A percentile compares a stretch with the other conserved stretches of the same genome.
These are phyloP conservation scores for Lamprologus tigripictilis DNA, from an alignment of 2,113 vertebrate genomes.

Conservation along the genomic window DNA sequence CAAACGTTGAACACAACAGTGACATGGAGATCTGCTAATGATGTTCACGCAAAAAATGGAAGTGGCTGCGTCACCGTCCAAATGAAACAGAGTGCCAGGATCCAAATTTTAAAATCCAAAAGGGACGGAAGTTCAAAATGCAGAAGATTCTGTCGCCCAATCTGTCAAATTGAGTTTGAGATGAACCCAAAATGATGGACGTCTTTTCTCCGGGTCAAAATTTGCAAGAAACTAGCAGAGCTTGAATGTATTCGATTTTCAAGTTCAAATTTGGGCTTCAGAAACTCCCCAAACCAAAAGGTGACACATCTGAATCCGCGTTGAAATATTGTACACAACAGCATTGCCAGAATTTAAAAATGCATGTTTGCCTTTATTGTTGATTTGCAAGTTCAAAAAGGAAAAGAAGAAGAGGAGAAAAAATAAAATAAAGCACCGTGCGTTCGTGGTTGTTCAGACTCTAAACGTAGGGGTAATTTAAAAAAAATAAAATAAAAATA, in stretches of 20 bases:
- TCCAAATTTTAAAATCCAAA: slow-evolving; percentile 47
- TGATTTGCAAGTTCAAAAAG: not conserved
- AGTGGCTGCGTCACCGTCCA: slow-evolving; percentile 30
- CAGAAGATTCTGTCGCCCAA: not conserved
- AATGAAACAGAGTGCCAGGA: slow-evolving; percentile 39
- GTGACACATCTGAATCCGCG: not conserved
- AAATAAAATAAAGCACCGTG: not conserved
- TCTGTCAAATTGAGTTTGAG: not conserved
- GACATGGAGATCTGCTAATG: slow-evolving; percentile 43
- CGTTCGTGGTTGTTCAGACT: not conserved
- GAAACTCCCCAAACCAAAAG: not conserved
- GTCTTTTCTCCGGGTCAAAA: not conserved
- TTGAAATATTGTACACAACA: not conserved
- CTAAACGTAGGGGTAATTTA: not conserved
- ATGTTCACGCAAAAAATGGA: slow-evolving; percentile 31
- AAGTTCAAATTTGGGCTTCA: not conserved
- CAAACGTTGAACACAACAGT: slow-evolving; percentile 91
- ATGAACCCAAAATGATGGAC: not conserved
- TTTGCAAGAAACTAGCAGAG: not conserved
- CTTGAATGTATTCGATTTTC: not conserved
- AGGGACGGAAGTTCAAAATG: slow-evolving; percentile 24
- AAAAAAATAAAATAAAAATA: not conserved
- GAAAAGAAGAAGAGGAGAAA: not conserved
- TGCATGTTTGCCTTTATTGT: not conserved
- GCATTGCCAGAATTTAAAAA: not conserved